phyloP scores from a whole-genome alignment of 2,888 invertebrate species.

The Hypsopygia costalis region DNA sequence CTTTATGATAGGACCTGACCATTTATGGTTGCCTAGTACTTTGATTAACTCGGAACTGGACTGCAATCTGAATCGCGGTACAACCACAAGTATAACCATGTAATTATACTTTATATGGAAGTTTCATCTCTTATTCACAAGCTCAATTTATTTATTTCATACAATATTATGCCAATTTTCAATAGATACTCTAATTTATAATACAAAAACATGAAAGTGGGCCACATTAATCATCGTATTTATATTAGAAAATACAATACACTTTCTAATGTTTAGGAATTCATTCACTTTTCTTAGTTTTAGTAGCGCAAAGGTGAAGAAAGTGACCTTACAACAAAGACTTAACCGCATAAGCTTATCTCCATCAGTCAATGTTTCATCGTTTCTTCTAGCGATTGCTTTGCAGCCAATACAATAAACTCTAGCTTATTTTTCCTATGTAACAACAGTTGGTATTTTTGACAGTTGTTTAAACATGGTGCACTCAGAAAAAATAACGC shows the following conservation, averaged over 20 bases:
- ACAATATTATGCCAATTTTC: neutral
- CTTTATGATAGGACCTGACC: conserved; percentile 21
- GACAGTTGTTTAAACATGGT: conserved; percentile 44
- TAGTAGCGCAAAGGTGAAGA: conserved; percentile 54
- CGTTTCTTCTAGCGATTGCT: neutral
- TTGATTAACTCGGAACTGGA: conserved; percentile 13
- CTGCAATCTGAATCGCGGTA: conserved; percentile 7
- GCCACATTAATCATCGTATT: conserved; percentile 11
- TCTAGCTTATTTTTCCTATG: neutral
- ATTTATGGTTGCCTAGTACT: conserved; percentile 21
- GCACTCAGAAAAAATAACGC: conserved; percentile 37
- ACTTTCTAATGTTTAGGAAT: conserved; percentile 47
- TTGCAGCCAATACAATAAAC: conserved; percentile 26
- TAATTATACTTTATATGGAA: conserved; percentile 3
- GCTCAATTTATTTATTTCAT: neutral
- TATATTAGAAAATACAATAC: conserved; percentile 22
- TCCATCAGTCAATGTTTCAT: neutral
- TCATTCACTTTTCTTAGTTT: conserved; percentile 32
- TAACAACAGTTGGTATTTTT: conserved; percentile 27
- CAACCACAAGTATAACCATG: conserved; percentile 5
- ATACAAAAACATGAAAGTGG: neutral
- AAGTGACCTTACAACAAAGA: conserved; percentile 32
- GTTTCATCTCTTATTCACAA: neutral
- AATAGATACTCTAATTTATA: neutral
- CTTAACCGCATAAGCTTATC: conserved; percentile 21